Base-by-base conservation (phyloP, 2,113 vertebrate genomes). In the Nothocercus julius region DNA sequence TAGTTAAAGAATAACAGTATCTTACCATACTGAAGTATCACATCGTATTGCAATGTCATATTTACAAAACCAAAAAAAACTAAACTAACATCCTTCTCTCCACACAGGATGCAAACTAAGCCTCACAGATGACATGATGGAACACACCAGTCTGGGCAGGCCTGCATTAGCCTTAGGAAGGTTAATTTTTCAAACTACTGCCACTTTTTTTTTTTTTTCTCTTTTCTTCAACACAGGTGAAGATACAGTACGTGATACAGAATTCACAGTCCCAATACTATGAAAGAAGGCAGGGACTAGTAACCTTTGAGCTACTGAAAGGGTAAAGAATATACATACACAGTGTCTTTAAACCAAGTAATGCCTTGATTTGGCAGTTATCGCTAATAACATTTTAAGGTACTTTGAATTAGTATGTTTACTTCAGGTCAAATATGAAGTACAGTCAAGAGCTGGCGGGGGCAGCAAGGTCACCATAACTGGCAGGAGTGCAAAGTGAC, bases 1-100 rank as follows among this genome's bases (percentile, higher is more conserved):
- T 58, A 54, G 91, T 96, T 96, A 95, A 97, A 93, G 53, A 80
- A 53, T 63, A 96, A 96, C 91, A 95, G 58, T 70, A 61, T 24
- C 61, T 80, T 16, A 28, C 40, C 80, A 84, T 9, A 44, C 7
- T 76, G 74, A 66, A 77, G n/a, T 49, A 90, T 75, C 22, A 64
- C 16, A 79, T 22, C 58, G 36, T 59, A 83, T 42, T 85, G 40
- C 25, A 81, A 69, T 42, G 51, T 74, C 36, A 2, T 44, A 42
- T 66, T 88, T 78, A 40, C 21, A 70, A 19, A 74, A 92, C 38
- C 38, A 47, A 83, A n/a, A 73, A 91, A 92, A 38, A 32, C 13
- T 77, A 62, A 63, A 42, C 32, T 87, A 83, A 80, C 20, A 77
- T 34, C 22, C 54, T 83, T 7, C 54, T 85, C 54, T 63, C 34